Base-by-base conservation (phyloP, 2,888 invertebrate genomes). In the Panzeria rudis region DNA sequence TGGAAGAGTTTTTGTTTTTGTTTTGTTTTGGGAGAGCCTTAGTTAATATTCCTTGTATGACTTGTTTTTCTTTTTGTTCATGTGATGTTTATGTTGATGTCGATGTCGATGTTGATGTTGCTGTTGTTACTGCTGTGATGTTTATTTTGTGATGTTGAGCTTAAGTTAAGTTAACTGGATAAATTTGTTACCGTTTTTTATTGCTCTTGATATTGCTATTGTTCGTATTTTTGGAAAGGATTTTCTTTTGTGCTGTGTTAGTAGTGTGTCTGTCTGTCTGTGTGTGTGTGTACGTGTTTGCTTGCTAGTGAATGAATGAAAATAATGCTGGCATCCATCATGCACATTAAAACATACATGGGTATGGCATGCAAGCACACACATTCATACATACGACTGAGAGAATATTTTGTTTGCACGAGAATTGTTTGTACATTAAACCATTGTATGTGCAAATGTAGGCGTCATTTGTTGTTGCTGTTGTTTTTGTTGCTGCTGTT, bases 401-500 rank as follows among this genome's bases (percentile, higher is more conserved):
- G 54, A 8, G 35, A 38, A 35, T 29, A 25, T 32, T 73, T 77
- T 47, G 32, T 44, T 73, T 61, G 47, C 29, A 56, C 20, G 23
- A 3, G 44, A 25, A 56, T 32, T 56, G 54, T 73, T 79, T 76
- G 66, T 44, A 29, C 41, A 54, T 62, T 88, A 90, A 73, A 91
- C 91, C 82, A 90, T 89, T 79, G 91, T 91, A 29, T 88, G 91
- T 87, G 82, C 87, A 83, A 82, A 89, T 88, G 82, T 73, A 11
- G 83, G 29, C 32, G 86, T 56, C 54, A 61, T 68, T 52, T 76
- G 82, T 59, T 68, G 86, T 56, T 64, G 77, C 20, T 59, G 75
- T 13, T 64, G 75, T 13, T 75, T 84, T 41, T 68, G 64, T 2
- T 69, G 61, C 41, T 72, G 82, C n/a, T 76, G 83, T 69, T 68